Evolutionary conservation across 2,888 invertebrate species (phyloP).

Genomic region (Iselma pallidipennis): DNA sequence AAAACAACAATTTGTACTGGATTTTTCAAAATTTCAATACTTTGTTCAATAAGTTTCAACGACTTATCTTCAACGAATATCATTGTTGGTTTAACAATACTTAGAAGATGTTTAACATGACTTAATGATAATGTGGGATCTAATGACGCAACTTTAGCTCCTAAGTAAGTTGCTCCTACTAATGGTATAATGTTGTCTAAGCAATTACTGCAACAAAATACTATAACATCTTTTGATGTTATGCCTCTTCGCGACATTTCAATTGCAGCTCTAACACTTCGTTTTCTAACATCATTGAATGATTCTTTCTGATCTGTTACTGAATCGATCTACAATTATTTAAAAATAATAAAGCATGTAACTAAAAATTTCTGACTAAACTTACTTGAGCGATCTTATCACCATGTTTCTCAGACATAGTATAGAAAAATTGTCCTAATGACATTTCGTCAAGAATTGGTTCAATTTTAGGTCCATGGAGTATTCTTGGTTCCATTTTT

Average conservation of each 20-base stretch:
- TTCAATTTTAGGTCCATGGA: neutral
- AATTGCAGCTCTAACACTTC: conserved; percentile 56
- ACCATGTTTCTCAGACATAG: neutral
- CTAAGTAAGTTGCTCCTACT: conserved; percentile 57
- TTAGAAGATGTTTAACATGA: conserved; percentile 36
- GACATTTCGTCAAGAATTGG: neutral
- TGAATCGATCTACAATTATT: conserved; percentile 23
- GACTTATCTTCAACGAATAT: conserved; percentile 27
- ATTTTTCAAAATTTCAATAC: conserved; percentile 21
- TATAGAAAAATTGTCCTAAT: neutral
- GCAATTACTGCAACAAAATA: conserved; percentile 57
- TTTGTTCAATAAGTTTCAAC: conserved; percentile 26
- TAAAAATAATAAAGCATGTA: too few relatives aligned
- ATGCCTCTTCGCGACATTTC: conserved; percentile 53
- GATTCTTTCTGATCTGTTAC: conserved; percentile 16
- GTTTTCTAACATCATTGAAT: conserved; percentile 29
- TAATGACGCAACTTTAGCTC: conserved; percentile 45
- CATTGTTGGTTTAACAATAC: conserved; percentile 26
- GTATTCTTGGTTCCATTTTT: neutral
- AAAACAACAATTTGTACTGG: conserved; percentile 37
- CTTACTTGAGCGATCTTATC: neutral
- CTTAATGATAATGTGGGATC: conserved; percentile 38
- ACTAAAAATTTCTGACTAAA: too few relatives aligned
- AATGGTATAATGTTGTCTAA: conserved; percentile 56
- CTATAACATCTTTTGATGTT: conserved; percentile 54